Evolutionary conservation across 2,113 vertebrate species (phyloP).

Genomic region (Illadopsis cleaveri): DNA sequence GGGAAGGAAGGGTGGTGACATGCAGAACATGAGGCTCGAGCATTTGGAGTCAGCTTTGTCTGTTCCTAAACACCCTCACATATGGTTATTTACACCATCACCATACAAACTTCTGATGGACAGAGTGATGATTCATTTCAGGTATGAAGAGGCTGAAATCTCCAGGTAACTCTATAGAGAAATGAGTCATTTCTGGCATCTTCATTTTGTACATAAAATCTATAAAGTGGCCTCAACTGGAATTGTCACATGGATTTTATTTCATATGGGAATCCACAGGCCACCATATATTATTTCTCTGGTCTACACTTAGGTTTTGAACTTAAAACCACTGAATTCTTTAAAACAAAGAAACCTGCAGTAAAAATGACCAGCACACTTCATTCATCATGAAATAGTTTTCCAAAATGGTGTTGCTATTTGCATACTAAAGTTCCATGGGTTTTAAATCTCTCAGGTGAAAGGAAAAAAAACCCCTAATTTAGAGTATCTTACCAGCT

Average conservation of each 20-base stretch:
- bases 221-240: not conserved
- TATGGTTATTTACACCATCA: not conserved
- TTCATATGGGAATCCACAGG: not conserved
- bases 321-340: not conserved
- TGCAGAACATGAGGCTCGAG: not conserved
- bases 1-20: slow-evolving; percentile 52
- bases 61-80: not conserved
- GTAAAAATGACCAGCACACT: not conserved
- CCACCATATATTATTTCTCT: not conserved
- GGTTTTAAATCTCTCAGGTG: not conserved
- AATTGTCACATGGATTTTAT: not conserved
- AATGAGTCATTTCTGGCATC: not conserved
- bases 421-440: not conserved
- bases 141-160: not conserved
- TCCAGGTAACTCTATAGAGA: not conserved
- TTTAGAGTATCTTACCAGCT: not conserved
- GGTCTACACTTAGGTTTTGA: not conserved
- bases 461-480: not conserved
- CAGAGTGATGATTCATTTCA: not conserved
- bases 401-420: not conserved
- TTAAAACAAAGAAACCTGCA: not conserved
- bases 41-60: not conserved
- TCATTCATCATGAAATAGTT: not conserved
- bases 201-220: not conserved
- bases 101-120: not conserved